phyloP scores from a whole-genome alignment of 2,113 vertebrate species.

The Equus przewalskii region DNA sequence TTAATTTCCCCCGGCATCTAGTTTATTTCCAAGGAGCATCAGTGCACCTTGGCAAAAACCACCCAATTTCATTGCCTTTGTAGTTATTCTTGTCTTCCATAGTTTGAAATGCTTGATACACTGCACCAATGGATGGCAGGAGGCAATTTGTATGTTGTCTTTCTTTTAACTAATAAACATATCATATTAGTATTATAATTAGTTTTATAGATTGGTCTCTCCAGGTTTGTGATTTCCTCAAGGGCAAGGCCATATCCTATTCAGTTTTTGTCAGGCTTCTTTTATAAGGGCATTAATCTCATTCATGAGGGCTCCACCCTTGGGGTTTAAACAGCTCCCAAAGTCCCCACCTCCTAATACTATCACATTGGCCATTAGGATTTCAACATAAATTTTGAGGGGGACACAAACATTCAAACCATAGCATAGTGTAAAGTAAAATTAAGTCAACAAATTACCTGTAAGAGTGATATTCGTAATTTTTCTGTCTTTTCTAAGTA shows the following conservation, averaged over 20 bases:
- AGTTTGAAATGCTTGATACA: neutral
- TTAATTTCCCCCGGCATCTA: neutral
- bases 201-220: neutral
- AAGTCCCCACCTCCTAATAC: neutral
- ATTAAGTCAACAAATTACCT: neutral
- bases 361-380: neutral
- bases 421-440: neutral
- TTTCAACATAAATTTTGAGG: neutral
- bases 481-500: neutral
- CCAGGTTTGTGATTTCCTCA: slow-evolving; percentile 20
- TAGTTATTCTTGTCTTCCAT: neutral
- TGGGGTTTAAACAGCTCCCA: neutral
- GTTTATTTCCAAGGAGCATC: slow-evolving; percentile 20
- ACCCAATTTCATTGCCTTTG: neutral
- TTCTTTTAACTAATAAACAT: neutral
- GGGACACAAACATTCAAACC: neutral
- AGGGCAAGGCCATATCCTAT: neutral
- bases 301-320: neutral
- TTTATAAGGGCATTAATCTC: neutral
- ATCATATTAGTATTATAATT: neutral
- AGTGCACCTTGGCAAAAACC: neutral
- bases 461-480: neutral
- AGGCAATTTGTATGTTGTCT: neutral
- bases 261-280: neutral
- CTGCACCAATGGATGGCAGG: neutral